Evolutionary conservation across 2,797 vertebrate genomes (phyloP).

Genomic region (Pseudopleuronectes americanus): DNA sequence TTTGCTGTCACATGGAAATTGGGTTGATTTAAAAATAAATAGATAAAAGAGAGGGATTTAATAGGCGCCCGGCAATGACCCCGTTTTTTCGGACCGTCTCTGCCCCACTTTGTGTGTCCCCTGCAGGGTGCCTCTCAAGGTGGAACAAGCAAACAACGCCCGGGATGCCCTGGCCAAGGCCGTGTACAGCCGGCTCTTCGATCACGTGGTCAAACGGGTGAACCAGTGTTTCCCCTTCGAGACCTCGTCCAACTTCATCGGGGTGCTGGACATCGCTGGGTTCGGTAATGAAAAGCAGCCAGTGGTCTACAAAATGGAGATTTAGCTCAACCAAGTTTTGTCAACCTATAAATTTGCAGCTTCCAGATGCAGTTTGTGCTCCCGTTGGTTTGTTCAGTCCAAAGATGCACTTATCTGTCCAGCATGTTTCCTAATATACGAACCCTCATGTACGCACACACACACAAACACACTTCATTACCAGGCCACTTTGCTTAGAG

Average conservation of each 20-base stretch:
- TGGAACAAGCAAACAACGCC: constrained; percentile 98
- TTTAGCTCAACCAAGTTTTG: neutral
- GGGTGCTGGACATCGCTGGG: constrained; percentile 97
- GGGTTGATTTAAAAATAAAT: constrained; percentile 38
- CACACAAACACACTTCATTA: constrained; percentile 35
- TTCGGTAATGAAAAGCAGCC: constrained; percentile 87
- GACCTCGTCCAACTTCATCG: constrained; percentile 94
- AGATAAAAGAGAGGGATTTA: constrained; percentile 35
- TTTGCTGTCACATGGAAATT: constrained; percentile 35
- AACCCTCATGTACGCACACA: constrained; percentile 27
- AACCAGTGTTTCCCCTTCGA: constrained; percentile 98
- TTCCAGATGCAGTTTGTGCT: neutral
- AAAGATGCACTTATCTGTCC: constrained; percentile 29
- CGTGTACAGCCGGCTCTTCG: constrained; percentile 96
- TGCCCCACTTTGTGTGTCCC: constrained; percentile 69
- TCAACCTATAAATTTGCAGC: neutral
- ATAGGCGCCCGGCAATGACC: constrained; percentile 53
- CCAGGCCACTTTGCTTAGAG: constrained; percentile 18
- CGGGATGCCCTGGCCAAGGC: constrained; percentile 97
- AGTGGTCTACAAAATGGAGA: neutral
- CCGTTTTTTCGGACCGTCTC: constrained; percentile 63
- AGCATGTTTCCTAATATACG: constrained; percentile 31
- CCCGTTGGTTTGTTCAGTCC: constrained; percentile 8
- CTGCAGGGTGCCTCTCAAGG: constrained; percentile 96
- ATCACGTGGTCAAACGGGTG: constrained; percentile 97